These are phyloP conservation scores for Apoda limacodes DNA, from an alignment of 2,888 invertebrate species.

Conservation along the genomic window DNA sequence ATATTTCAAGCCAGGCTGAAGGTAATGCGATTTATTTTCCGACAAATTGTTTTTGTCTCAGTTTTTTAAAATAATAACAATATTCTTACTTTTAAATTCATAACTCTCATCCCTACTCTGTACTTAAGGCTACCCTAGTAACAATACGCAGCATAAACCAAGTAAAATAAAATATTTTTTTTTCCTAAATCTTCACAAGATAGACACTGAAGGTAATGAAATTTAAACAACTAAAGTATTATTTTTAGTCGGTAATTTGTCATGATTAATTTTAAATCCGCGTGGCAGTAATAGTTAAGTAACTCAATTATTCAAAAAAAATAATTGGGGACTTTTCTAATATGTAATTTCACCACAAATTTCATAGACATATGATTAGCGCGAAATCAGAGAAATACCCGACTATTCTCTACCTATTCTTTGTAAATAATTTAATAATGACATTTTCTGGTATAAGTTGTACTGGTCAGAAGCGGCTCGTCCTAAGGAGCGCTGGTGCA, in stretches of 20 bases:
- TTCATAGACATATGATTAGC: slow-evolving; percentile 5
- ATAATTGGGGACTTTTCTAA: slow-evolving; percentile 3
- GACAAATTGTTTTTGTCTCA: slow-evolving; percentile 8
- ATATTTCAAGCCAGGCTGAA: slow-evolving; percentile 10
- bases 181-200: slow-evolving; percentile 6
- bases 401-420: too few species aligned
- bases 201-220: slow-evolving; percentile 8
- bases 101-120: not conserved
- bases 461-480: too few species aligned
- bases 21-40: slow-evolving; percentile 11
- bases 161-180: too few species aligned
- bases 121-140: not conserved
- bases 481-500: too few species aligned
- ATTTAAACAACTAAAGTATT: slow-evolving; percentile 8
- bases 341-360: slow-evolving; percentile 4
- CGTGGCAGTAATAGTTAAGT: slow-evolving; percentile 8
- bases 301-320: slow-evolving; percentile 8
- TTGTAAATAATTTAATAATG: too few species aligned
- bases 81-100: slow-evolving; percentile 1
- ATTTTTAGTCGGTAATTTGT: slow-evolving; percentile 7
- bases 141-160: too few species aligned
- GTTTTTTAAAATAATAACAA: slow-evolving; percentile 2
- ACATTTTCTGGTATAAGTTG: too few species aligned
- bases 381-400: slow-evolving; percentile 6
- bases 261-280: too few species aligned